These are phyloP conservation scores for Premnoplex brunnescens DNA, from an alignment of 2,797 vertebrate genomes.

Conservation along the genomic window DNA sequence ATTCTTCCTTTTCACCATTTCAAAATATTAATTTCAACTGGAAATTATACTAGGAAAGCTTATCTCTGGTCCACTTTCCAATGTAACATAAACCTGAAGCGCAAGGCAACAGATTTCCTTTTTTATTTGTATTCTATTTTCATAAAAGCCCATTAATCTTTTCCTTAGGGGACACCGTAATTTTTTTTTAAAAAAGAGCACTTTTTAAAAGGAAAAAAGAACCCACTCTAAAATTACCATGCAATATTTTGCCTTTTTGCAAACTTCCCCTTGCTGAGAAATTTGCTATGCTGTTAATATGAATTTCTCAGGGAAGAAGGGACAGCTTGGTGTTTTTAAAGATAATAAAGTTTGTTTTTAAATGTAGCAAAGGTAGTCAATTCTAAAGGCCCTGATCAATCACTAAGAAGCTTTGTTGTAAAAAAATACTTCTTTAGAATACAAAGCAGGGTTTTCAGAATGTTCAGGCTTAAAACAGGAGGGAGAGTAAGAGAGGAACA, in stretches of 20 bases:
- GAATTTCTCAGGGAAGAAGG: constrained; percentile 31
- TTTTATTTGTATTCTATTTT: constrained; percentile 60
- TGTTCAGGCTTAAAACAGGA: constrained; percentile 50
- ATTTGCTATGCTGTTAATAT: constrained; percentile 46
- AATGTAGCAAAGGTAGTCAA: constrained; percentile 65
- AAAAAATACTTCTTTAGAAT: constrained; percentile 70
- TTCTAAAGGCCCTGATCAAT: constrained; percentile 68
- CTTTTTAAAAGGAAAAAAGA: neutral
- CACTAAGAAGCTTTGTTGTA: constrained; percentile 70
- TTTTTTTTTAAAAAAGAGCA: constrained; percentile 27
- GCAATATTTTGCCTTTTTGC: constrained; percentile 50
- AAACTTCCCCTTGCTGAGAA: constrained; percentile 48
- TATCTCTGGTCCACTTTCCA: neutral
- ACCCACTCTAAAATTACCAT: neutral
- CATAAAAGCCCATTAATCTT: constrained; percentile 56
- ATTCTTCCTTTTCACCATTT: neutral
- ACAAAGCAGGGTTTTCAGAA: constrained; percentile 68
- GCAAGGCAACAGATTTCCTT: constrained; percentile 47
- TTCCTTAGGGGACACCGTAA: constrained; percentile 22
- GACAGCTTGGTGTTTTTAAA: constrained; percentile 59
- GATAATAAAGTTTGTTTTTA: constrained; percentile 61
- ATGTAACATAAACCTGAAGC: constrained; percentile 37
- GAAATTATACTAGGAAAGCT: constrained; percentile 32
- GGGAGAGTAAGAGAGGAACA: constrained; percentile 52
- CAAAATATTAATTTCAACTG: constrained; percentile 3